Evolutionary conservation across 1,140 invertebrate species (phyloP), one percentile per base, ranked within the genome.

Genomic region (Calephelis virginiensis): DNA sequence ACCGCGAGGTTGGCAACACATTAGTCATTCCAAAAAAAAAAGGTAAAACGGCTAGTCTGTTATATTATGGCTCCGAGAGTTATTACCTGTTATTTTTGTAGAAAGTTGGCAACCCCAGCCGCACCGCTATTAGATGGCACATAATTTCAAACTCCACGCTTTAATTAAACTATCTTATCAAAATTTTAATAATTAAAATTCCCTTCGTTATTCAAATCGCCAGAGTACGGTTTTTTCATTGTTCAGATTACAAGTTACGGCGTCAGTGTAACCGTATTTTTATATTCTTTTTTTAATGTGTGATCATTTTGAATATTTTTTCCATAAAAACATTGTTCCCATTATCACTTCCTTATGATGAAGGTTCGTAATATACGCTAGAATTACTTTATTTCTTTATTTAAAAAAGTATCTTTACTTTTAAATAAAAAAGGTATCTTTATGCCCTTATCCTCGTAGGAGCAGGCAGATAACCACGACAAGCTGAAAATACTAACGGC

Each of bases 151-250:
- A 56, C 17, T 37, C 13, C 50, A 37, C 13, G 50, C 17, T 6
- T 56, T 56, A 56, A 56, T 56, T 56, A 56, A 56, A 37, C 50
- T 56, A 56, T 56, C 50, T 56, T 56, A 56, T 56, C 50, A 56
- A 56, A 11, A 56, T 56, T 56, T 56, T 56, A 56, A 12, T 56
- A 56, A 56, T 56, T 56, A 56, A 56, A 56, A 37, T 56, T 56
- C 50, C 13, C 50, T 37, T 53, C 28, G 11, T 56, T 56, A 56
- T 37, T 56, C 17, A 11, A 56, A 56, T 56, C 11, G 37, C 17
- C 50, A 37, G 28, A 56, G 50, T 14, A 37, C 50, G 50, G 50
- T 53, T 14, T 56, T n/a, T 56, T 56, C 50, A 56, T 56, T 56
- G 50, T 9, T 56, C 8, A 56, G 50, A 56, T 56, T 56, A 56